Base-by-base conservation (phyloP, 1,140 invertebrate genomes). In the Wasmannia auropunctata region DNA sequence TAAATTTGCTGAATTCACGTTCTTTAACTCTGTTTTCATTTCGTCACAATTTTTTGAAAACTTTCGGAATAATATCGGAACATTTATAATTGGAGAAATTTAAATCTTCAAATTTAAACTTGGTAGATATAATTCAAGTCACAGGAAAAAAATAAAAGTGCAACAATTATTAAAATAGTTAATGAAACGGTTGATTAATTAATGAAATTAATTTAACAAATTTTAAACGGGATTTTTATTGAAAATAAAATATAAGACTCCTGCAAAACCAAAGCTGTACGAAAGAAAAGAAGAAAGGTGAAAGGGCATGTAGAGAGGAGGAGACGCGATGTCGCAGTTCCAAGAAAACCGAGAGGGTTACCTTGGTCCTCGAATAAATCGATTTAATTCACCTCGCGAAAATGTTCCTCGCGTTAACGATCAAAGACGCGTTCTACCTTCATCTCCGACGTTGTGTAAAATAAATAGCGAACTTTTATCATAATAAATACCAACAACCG, bases 301-400 rank as follows among this genome's bases (percentile, higher is more conserved):
- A 86, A 80, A 54, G 76, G 69, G 74, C 69, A 65, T 49, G 54
- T 80, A 54, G 75, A 70, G 75, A 80, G 25, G 11, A 43, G 69
- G 7, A 79, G 58, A 60, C 28, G 43, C 43, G 54, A 54, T 19
- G 43, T 80, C 60, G 69, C 28, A 63, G 46, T 89, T 89, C 88
- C 70, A 72, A 70, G 85, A 84, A 89, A 89, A 75, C 46, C 84
- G 60, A 75, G 74, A 86, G 86, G 84, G 76, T 86, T 72, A 63
- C 54, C 14, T n/a, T 37, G 56, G 40, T 62, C 56, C 56, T 43
- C 46, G 19, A 54, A 83, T 81, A 25, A 51, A 67, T 83, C 79
- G 51, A 34, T 58, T 81, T 69, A 81, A 81, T 70, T 70, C 51
- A 70, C 34, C 34, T 81, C 65, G 65, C 28, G 65, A 43, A 81